Conservation (phyloP, 2,113 vertebrate species). For the Rousettus leschenaultii region DNA sequence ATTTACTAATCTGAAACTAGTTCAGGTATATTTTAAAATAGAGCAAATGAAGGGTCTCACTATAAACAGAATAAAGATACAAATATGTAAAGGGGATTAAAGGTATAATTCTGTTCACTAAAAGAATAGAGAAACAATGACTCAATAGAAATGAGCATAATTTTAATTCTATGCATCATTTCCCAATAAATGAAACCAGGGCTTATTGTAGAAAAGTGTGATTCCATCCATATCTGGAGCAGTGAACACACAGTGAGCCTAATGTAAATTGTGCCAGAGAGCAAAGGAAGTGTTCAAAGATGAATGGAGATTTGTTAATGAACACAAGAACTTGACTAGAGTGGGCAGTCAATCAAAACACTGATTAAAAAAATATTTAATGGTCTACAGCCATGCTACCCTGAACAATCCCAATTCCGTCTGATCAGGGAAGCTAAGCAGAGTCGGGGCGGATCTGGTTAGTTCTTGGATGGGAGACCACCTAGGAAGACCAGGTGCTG, state of each 20-base stretch:
- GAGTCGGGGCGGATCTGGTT: too few relatives aligned
- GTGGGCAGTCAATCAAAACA: not conserved
- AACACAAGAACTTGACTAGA: not conserved
- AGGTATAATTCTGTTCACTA: not conserved
- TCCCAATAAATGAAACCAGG: not conserved
- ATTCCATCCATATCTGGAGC: not conserved
- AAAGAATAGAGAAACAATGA: not conserved
- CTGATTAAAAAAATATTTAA: not conserved
- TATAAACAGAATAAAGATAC: not conserved
- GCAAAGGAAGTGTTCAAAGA: not conserved
- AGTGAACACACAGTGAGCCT: not conserved
- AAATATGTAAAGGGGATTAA: not conserved
- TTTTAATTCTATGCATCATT: not conserved
- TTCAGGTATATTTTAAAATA: not conserved
- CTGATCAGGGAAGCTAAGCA: too few relatives aligned
- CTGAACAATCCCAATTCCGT: too few relatives aligned
- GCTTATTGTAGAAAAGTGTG: not conserved
- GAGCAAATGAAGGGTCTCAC: not conserved
- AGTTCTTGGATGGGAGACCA: too few relatives aligned
- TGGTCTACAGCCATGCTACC: too few relatives aligned
- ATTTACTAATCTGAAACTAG: not conserved
- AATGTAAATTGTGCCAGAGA: not conserved
- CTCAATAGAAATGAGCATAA: not conserved
- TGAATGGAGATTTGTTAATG: not conserved
- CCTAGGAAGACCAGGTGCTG: too few relatives aligned